Base-by-base conservation (phyloP, 35 echinoderm and acorn worm genomes). In the Anneissia japonica region DNA sequence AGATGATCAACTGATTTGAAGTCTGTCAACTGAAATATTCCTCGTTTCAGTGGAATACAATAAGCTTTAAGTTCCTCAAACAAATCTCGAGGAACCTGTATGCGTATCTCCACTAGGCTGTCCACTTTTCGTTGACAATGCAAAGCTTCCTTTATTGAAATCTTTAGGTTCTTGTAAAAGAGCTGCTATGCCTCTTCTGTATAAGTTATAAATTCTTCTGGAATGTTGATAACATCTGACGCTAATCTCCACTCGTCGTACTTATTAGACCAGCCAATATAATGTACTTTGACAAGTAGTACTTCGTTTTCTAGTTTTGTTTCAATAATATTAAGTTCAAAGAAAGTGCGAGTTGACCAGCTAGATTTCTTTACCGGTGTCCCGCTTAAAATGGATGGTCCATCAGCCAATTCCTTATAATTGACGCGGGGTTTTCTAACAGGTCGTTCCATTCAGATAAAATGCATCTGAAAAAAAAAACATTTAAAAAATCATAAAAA, bases 191-290 rank as follows among this genome's bases (percentile, higher is more conserved):
- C 78, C 38, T 40, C 30, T 55, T 83, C 79, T 17, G 26, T 30
- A 73, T 64, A 82, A 72, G 31, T 21, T 0, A 89, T 16, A 43
- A 83, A 89, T 36, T 89, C 87, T 31, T 81, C 40, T 6, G 87
- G 87, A 37, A 89, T 82, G 21, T 82, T 46, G 23, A 89, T 76
- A 30, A 89, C 79, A 34, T 89, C 87, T 83, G 19, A 39, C 6
- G 74, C 14, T 23, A 31, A 17, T 56, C 87, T 89, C 87, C 87
- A 89, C 36, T 89, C 87, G 36, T 89, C 79, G 17, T 89, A 83
- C 37, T 82, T 83, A 26, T 89, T 89, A 30, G 84, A 33, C 88
- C 81, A 90, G 37, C 38, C 88, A 64, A 90, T 77, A 79, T 84
- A 85, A 36, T 90, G 81, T 14, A 90, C 88, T 84, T 84, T 76